Evolutionary conservation across 2,888 invertebrate species (phyloP), one percentile per base, ranked within the genome.

Genomic region (Malacosoma neustria): DNA sequence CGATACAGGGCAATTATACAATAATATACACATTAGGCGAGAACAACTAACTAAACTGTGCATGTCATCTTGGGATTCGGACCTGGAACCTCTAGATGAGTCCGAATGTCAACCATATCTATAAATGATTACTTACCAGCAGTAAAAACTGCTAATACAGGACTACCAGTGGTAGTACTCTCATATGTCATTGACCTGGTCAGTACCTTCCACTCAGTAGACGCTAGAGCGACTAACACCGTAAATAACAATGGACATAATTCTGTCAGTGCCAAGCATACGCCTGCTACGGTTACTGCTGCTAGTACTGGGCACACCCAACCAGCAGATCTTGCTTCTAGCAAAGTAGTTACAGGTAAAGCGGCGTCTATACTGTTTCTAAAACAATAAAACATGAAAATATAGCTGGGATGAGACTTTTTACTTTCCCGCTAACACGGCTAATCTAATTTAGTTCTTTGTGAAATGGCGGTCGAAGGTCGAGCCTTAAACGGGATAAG

Each of bases 281-380:
- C 80, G 1, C 89, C 88, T 11, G 87, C 85, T 2, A 90, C 88
- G 0, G 89, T 89, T 13, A 88, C 84, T 1, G 87, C 86, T 1
- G 89, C 89, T 45, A 89, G 75, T 5, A 88, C 69, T 4, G 89
- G 88, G 40, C 89, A 81, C 13, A 89, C 85, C 90, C 90, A 90
- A 30, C 85, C 87, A 0, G 89, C 87, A 12, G 89, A 80, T 15
- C 88, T 80, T 1, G 88, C 85, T 69, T 90, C 89, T 29, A 90
- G 77, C 7, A 89, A 74, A 29, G 88, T 87, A 1, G 89, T 88
- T 9, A 90, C 74, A 5, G 90, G 89, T 13, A 89, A 71, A 1
- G 89, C 88, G 9, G 88, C 88, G 40, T 89, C 87, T 13, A 87
- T 80, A 38, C 87, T 79, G 55, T 80, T 88, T 40, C 89, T 89